Conservation (phyloP, 2,888 invertebrate genomes). For the Dinocampus coccinellae region DNA sequence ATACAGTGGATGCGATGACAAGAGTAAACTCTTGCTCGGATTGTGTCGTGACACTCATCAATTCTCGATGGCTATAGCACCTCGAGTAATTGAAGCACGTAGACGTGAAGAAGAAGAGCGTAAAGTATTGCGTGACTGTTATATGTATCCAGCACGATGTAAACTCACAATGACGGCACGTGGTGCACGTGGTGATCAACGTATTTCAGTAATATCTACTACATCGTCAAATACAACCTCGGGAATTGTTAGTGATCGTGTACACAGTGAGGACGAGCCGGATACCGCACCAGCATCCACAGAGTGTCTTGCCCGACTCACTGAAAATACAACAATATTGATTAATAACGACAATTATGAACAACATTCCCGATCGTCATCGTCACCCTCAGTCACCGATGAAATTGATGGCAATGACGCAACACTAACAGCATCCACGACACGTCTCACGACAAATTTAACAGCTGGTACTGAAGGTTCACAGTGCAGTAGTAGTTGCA, state of each 20-base stretch:
- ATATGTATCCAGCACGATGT: constrained; percentile 77
- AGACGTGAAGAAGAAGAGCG: constrained; percentile 86
- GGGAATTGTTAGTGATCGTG: constrained; percentile 95
- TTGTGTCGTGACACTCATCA: constrained; percentile 94
- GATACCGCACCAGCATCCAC: constrained; percentile 91
- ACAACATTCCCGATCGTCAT: constrained; percentile 53
- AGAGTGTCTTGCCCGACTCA: constrained; percentile 79
- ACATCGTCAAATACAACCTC: constrained; percentile 98
- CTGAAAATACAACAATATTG: constrained; percentile 48
- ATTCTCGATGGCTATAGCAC: constrained; percentile 93
- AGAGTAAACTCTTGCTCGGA: constrained; percentile 90
- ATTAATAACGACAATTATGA: background rate
- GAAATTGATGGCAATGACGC: constrained; percentile 60
- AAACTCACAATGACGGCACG: constrained; percentile 74
- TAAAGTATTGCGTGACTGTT: constrained; percentile 77
- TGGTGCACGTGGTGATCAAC: constrained; percentile 81
- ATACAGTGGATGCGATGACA: constrained; percentile 93
- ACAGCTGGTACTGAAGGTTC: constrained; percentile 72
- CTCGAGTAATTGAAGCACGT: constrained; percentile 85
- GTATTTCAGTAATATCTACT: constrained; percentile 91
- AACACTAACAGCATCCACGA: constrained; percentile 43
- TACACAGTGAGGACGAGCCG: constrained; percentile 94
- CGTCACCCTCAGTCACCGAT: constrained; percentile 62
- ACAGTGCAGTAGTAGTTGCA: constrained; percentile 89
- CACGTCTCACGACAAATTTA: constrained; percentile 45